Percentiles rank a stretch among this genome's conserved stretches.
Evolutionary conservation across 2,888 invertebrate genomes (phyloP).

Genomic region (Clanis bilineata): DNA sequence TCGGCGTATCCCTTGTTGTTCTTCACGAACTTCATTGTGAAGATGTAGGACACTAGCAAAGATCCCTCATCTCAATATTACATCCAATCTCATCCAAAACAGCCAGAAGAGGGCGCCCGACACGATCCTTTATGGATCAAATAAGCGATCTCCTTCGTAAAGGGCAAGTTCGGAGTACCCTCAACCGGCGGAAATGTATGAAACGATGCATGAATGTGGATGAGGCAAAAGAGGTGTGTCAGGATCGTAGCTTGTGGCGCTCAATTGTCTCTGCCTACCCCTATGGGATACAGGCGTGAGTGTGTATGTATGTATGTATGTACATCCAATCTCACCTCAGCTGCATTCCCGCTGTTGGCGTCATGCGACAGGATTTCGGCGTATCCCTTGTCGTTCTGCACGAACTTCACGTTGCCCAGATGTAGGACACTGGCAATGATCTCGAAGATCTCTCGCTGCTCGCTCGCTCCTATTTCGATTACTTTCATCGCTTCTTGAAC

Average conservation of each 20-base stretch:
- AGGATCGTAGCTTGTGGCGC: too few relatives aligned
- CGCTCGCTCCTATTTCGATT: slow-evolving; percentile 87
- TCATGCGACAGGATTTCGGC: slow-evolving; percentile 87
- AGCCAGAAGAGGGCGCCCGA: too few relatives aligned
- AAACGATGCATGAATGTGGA: too few relatives aligned
- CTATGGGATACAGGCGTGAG: too few relatives aligned
- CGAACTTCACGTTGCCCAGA: slow-evolving; percentile 92
- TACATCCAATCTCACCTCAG: too few relatives aligned
- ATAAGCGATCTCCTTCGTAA: too few relatives aligned
- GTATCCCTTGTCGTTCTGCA: slow-evolving; percentile 85
- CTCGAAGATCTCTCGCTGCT: slow-evolving; percentile 89
- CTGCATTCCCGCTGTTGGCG: slow-evolving; percentile 78
- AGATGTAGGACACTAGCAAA: slow-evolving; percentile 85
- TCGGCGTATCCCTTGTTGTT: slow-evolving; percentile 86
- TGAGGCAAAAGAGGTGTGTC: too few relatives aligned
- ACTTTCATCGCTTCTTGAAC: slow-evolving; percentile 89
- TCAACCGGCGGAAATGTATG: too few relatives aligned
- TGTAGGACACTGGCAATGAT: slow-evolving; percentile 94
- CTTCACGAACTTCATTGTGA: slow-evolving; percentile 88
- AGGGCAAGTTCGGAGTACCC: too few relatives aligned
- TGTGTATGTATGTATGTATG: too few relatives aligned
- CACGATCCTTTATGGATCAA: too few relatives aligned
- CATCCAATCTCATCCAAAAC: slow-evolving; percentile 75
- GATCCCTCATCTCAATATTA: slow-evolving; percentile 17
- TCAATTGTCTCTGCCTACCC: too few relatives aligned